phyloP scores from a whole-genome alignment of 2,797 vertebrate species.

The Aphelocoma californica region DNA sequence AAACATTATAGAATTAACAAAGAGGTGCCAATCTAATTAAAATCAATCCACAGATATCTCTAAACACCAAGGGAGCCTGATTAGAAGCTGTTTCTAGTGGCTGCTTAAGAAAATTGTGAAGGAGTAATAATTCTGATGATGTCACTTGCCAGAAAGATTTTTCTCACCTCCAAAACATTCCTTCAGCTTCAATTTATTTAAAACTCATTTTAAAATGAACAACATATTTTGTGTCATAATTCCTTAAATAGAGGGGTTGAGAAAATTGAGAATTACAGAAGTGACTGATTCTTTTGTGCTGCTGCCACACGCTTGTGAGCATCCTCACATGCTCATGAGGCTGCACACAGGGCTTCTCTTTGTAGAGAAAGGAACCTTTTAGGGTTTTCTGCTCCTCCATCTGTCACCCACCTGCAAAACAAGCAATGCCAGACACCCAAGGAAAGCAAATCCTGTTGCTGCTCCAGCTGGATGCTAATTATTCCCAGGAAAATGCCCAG shows the following conservation, averaged over 20 bases:
- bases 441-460: neutral
- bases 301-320: neutral
- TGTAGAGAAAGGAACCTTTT: neutral
- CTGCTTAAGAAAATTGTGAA: slow-evolving; percentile 37
- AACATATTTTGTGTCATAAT: neutral
- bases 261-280: neutral
- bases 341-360: neutral
- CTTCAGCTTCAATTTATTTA: neutral
- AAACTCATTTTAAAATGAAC: neutral
- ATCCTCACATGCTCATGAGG: neutral
- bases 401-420: neutral
- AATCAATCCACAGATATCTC: slow-evolving; percentile 25
- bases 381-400: neutral
- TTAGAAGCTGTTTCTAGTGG: slow-evolving; percentile 35
- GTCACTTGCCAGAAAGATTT: neutral
- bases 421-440: neutral
- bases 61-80: slow-evolving; percentile 36
- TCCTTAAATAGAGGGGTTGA: neutral
- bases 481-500: neutral
- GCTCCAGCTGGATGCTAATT: neutral
- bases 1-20: slow-evolving; percentile 38
- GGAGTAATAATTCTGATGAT: neutral
- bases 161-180: slow-evolving; percentile 7
- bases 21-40: slow-evolving; percentile 48
- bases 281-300: neutral